A percentile compares a stretch with the other conserved stretches of the same genome.
Conservation (phyloP, 2,888 invertebrate species). For the Alloscopus bannaensis region DNA sequence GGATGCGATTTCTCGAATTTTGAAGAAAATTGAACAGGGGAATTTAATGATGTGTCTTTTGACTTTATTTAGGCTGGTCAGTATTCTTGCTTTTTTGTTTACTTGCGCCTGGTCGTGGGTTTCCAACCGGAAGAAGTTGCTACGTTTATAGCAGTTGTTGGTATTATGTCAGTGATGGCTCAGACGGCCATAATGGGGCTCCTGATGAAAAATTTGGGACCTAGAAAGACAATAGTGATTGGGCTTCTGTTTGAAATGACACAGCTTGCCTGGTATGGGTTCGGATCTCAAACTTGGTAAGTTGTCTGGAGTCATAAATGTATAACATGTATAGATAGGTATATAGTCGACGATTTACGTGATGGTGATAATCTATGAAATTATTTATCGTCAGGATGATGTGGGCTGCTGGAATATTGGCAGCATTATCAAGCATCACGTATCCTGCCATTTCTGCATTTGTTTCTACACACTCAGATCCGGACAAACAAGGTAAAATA, state of each 20-base stretch:
- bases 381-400: slow-evolving; percentile 85
- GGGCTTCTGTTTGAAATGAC: slow-evolving; percentile 97
- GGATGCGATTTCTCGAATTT: no score
- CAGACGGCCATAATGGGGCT: slow-evolving; percentile 87
- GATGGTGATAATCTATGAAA: no score
- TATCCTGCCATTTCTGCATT: slow-evolving; percentile 99
- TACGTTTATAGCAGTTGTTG: slow-evolving; percentile 89
- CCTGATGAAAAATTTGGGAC: slow-evolving; percentile 90
- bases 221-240: slow-evolving; percentile 97
- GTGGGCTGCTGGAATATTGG: slow-evolving; percentile 98
- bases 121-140: slow-evolving; percentile 97
- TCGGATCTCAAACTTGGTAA: slow-evolving; percentile 95
- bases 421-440: slow-evolving; percentile 96
- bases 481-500: slow-evolving; percentile 94
- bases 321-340: not conserved
- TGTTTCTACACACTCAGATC: slow-evolving; percentile 97
- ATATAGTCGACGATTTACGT: no score
- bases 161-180: slow-evolving; percentile 87
- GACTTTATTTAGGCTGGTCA: slow-evolving; percentile 83
- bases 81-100: slow-evolving; percentile 99
- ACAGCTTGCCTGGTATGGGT: slow-evolving; percentile 98
- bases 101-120: slow-evolving; percentile 96
- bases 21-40: no score
- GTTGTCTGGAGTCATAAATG: slow-evolving; percentile 60
- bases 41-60: not conserved